These are phyloP conservation scores for Donacobius atricapilla DNA, from an alignment of 2,113 vertebrate genomes.

Conservation along the genomic window DNA sequence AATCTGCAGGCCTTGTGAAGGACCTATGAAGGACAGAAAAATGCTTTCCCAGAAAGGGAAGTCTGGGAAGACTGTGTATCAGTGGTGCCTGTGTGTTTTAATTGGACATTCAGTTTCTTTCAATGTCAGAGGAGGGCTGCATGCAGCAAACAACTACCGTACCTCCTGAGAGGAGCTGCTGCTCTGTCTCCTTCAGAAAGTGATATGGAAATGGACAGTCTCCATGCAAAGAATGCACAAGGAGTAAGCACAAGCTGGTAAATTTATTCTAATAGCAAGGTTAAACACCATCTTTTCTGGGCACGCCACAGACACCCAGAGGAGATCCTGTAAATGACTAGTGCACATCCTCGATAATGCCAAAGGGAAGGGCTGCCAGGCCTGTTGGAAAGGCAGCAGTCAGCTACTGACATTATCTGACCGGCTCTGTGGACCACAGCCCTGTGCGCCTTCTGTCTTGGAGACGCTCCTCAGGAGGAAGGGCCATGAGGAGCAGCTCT, in stretches of 20 bases:
- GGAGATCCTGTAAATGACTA: not conserved
- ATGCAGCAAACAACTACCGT: fast-evolving
- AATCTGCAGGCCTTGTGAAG: not conserved
- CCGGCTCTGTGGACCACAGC: not conserved
- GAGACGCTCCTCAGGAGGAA: not conserved
- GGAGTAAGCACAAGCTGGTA: not conserved
- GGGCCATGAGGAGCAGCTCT: not conserved
- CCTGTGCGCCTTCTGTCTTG: not conserved
- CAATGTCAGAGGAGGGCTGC: not conserved
- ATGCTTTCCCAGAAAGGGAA: not conserved
- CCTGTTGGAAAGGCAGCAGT: not conserved
- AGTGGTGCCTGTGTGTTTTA: not conserved
- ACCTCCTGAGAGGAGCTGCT: not conserved
- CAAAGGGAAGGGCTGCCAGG: not conserved
- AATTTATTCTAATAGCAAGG: not conserved
- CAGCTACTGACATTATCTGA: not conserved
- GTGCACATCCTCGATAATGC: fast-evolving
- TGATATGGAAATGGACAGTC: not conserved
- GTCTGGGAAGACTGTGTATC: not conserved
- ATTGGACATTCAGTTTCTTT: not conserved
- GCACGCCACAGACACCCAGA: not conserved
- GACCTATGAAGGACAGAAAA: not conserved
- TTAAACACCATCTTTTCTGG: not conserved
- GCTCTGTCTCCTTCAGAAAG: not conserved
- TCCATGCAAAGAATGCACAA: not conserved